Conservation (phyloP, 2,797 vertebrate genomes). For the Acridotheres tristis region DNA sequence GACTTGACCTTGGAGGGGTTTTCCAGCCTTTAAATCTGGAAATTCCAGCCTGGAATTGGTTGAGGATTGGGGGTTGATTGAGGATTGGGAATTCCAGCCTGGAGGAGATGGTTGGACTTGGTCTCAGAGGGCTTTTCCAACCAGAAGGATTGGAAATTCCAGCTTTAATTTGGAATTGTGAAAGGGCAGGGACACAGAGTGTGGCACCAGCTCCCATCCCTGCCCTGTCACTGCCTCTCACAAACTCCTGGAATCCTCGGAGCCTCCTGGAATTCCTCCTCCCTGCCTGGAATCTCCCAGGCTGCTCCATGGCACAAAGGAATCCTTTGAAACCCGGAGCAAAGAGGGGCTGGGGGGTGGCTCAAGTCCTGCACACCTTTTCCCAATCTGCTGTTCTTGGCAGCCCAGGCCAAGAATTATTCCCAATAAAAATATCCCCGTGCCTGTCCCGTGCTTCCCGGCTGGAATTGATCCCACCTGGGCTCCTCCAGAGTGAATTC, state of each 20-base stretch:
- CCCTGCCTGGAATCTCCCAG: background rate
- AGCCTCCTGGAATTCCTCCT: background rate
- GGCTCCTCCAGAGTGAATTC: background rate
- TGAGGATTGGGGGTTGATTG: no score
- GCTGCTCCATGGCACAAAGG: background rate
- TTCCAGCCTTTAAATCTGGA: background rate
- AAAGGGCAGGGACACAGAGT: background rate
- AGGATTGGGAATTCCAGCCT: background rate
- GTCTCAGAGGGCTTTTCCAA: background rate
- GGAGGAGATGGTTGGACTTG: no score
- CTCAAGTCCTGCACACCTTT: background rate
- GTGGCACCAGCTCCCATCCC: background rate
- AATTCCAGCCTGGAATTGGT: no score
- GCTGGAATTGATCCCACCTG: background rate
- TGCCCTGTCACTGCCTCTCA: background rate
- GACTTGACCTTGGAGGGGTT: rapidly evolving
- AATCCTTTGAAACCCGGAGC: background rate
- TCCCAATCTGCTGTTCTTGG: background rate
- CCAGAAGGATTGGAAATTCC: background rate
- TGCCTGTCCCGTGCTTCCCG: background rate
- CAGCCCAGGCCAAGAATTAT: background rate
- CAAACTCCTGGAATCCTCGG: background rate
- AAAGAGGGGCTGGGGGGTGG: background rate
- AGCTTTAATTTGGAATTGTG: background rate
- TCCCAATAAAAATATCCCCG: background rate